A percentile compares a stretch with the other conserved stretches of the same genome.
phyloP scores from a whole-genome alignment of 2,113 vertebrate genomes.

The Dissostichus mawsoni region DNA sequence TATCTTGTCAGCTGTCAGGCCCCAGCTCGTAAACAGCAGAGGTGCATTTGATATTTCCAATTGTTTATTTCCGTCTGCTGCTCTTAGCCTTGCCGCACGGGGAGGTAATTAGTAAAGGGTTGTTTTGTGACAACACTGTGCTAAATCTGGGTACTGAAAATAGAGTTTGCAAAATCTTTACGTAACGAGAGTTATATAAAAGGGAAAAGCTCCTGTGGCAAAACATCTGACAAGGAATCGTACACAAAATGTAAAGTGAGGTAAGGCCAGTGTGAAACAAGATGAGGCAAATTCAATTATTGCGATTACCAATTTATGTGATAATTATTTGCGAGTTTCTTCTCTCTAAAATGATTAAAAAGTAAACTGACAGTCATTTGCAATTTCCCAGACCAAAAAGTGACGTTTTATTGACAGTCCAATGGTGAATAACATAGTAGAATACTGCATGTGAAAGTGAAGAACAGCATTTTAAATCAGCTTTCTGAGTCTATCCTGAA shows the following conservation, averaged over 20 bases:
- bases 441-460: too few species aligned
- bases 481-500: background rate
- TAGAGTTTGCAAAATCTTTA: slow-evolving; percentile 10
- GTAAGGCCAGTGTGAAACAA: background rate
- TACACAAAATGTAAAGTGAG: too few species aligned
- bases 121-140: slow-evolving; percentile 58
- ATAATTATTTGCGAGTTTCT: background rate
- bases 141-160: slow-evolving; percentile 42
- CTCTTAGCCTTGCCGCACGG: slow-evolving; percentile 38
- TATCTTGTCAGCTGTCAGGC: slow-evolving; percentile 81
- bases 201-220: background rate
- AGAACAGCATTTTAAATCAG: too few species aligned
- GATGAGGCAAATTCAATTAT: background rate
- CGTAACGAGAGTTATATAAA: slow-evolving; percentile 14
- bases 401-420: background rate
- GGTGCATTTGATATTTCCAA: slow-evolving; percentile 80
- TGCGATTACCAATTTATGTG: background rate
- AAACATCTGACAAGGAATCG: background rate
- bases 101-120: slow-evolving; percentile 64
- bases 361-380: too few species aligned
- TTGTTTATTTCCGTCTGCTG: slow-evolving; percentile 72
- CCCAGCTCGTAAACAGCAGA: slow-evolving; percentile 75
- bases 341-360: background rate
- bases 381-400: background rate
- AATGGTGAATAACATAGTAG: background rate